Evolutionary conservation across 1,140 invertebrate genomes (phyloP).

Genomic region (Augochlora pura): DNA sequence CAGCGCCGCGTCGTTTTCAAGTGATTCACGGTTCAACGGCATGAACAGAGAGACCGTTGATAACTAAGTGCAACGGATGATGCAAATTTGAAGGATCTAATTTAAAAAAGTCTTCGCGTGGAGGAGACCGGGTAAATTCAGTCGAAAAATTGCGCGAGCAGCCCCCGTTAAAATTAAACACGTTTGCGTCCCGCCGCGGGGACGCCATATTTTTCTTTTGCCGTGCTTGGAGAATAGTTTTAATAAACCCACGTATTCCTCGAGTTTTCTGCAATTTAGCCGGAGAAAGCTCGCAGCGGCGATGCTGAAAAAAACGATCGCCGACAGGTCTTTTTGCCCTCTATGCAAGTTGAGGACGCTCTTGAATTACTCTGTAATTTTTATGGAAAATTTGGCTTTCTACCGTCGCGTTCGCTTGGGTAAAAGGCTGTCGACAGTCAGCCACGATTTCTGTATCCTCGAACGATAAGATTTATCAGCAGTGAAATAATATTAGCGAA

Average conservation of each 20-base stretch:
- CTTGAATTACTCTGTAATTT: background rate
- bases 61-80: background rate
- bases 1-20: too few species aligned
- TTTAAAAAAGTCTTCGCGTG: background rate
- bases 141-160: background rate
- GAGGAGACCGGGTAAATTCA: background rate
- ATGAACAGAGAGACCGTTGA: background rate
- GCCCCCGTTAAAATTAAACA: constrained; percentile 17
- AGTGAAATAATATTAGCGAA: too few species aligned
- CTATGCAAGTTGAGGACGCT: background rate
- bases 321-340: background rate
- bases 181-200: background rate
- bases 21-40: too few species aligned
- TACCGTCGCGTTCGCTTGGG: background rate
- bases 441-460: too few species aligned
- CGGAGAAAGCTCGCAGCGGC: background rate
- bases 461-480: too few species aligned
- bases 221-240: background rate
- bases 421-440: too few species aligned
- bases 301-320: background rate
- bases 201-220: background rate
- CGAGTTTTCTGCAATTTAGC: background rate
- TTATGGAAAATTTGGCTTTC: too few species aligned
- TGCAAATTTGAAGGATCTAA: constrained; percentile 2
- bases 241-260: constrained; percentile 6